Percentiles rank a stretch among this genome's conserved stretches.
Conservation (phyloP, 2,113 vertebrate genomes). For the Pituophis catenifer region DNA sequence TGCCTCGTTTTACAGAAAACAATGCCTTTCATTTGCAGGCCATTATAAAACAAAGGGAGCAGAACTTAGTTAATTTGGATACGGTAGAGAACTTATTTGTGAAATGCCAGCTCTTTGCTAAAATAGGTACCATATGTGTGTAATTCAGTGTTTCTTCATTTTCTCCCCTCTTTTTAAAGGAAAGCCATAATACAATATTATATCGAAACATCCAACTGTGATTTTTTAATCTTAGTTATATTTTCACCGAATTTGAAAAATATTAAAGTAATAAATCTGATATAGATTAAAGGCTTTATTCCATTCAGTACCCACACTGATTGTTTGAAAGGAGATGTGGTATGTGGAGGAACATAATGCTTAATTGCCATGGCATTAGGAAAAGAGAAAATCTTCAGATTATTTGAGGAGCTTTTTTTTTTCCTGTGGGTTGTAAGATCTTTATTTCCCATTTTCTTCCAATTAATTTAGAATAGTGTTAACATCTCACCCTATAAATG, state of each 20-base stretch:
- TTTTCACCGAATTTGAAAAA: conserved; percentile 40
- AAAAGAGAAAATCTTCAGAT: not conserved
- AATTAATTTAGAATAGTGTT: not conserved
- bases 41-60: not conserved
- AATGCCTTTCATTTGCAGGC: not conserved
- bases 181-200: conserved; percentile 1
- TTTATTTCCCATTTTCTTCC: not conserved
- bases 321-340: not conserved
- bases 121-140: not conserved
- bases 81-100: not conserved
- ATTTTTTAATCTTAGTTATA: conserved; percentile 44
- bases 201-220: conserved; percentile 28
- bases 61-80: not conserved
- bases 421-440: not conserved
- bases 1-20: not conserved
- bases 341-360: not conserved
- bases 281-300: conserved; percentile 42
- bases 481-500: not conserved
- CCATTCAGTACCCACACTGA: conserved; percentile 2
- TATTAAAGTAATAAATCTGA: conserved; percentile 41
- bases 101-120: conserved; percentile 15
- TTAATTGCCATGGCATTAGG: conserved; percentile 48
- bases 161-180: not conserved
- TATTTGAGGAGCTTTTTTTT: not conserved
- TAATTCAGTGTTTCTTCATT: not conserved